Evolutionary conservation across 2,113 vertebrate species (phyloP), one percentile per base, ranked within the genome.

Genomic region (Dromas ardeola): DNA sequence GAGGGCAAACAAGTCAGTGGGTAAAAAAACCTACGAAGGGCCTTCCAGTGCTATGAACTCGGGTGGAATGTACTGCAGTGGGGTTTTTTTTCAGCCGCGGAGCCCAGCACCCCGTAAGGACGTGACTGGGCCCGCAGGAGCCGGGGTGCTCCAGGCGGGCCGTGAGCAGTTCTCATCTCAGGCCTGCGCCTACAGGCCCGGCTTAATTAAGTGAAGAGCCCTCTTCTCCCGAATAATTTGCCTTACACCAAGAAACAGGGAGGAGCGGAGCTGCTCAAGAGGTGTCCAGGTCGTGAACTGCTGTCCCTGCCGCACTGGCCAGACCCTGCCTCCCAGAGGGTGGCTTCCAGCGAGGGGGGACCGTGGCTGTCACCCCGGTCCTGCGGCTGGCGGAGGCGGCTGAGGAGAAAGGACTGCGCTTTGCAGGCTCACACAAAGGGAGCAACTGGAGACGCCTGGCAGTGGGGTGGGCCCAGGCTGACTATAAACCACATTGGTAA

Each of bases 61-160:
- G 4, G 21, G 15, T 2, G 2, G 7, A 15, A 21, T 0, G 32
- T 4, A 3, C 8, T 15, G 1, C 2, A 20, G 3, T 3, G 73
- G 9, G 30, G 36, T 13, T 40, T 13, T 14, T 71, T 6, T 5
- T 49, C 65, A 7, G 59, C 2, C 3, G 3, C 1, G 19, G 2
- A 49, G 27, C 0, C 45, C 36, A 2, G 3, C n/a, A 5, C 10
- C 10, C 23, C 16, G 0, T 6, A 5, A 19, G n/a, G 62, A 50
- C 66, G 5, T 3, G 66, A 9, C 30, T 7, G 1, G 76, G 86
- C 88, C 4, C 1, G 85, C 66, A 1, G 61, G 16, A 14, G 43
- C 1, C 56, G 3, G 2, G 78, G 63, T 0, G 0, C 7, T 10
- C 7, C 0, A 7, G 66, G 85, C 26, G 53, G 29, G 73, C 73